Conservation (phyloP, 2,797 vertebrate genomes). For the Sarcoramphus papa region DNA sequence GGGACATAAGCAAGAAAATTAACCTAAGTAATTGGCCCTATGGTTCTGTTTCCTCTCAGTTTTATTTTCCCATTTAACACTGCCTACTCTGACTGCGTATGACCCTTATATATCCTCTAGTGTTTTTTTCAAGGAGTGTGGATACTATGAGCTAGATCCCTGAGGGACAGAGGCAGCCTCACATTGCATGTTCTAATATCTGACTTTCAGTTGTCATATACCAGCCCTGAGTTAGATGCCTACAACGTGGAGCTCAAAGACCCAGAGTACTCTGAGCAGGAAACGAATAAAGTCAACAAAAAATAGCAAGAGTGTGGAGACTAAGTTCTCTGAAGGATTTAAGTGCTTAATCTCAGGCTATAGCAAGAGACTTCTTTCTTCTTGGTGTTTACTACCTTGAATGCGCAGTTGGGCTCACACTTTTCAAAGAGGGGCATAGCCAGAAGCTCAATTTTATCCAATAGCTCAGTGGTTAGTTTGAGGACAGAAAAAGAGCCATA, state of each 20-base stretch:
- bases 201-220: not conserved
- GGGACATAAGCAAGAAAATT: not conserved
- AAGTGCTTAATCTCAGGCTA: not conserved
- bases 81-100: not conserved
- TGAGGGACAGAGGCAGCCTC: not conserved
- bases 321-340: not conserved
- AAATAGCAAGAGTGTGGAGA: not conserved
- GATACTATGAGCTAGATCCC: not conserved
- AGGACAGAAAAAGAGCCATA: not conserved
- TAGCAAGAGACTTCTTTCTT: not conserved
- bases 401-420: not conserved
- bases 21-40: not conserved
- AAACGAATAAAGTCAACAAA: not conserved
- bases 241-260: not conserved
- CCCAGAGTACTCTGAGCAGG: not conserved
- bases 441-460: not conserved
- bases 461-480: not conserved
- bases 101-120: not conserved
- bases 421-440: not conserved
- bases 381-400: not conserved
- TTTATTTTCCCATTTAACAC: not conserved
- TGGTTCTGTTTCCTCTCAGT: not conserved
- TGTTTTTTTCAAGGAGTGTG: not conserved
- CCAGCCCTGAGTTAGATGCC: not conserved
- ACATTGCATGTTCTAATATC: not conserved